Percentiles rank a stretch among this genome's conserved stretches.
Conservation (phyloP, 2,113 vertebrate species). For the Melierax canorus region DNA sequence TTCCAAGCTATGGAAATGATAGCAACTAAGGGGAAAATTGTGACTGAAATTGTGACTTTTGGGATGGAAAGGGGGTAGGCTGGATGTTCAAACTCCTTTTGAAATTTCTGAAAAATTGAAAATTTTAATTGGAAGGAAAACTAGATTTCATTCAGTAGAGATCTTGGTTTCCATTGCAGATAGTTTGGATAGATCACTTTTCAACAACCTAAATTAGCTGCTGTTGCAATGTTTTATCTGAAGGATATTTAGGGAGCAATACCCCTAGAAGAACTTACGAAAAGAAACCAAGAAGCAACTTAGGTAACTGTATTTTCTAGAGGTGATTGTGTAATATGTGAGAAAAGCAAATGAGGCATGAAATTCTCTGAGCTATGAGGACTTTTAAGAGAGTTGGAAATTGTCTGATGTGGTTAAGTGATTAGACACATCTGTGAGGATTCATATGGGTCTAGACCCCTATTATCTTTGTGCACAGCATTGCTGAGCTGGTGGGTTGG, state of each 20-base stretch:
- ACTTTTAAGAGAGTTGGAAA: not conserved
- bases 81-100: not conserved
- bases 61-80: not conserved
- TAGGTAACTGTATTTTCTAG: not conserved
- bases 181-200: not conserved
- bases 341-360: not conserved
- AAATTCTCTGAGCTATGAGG: not conserved
- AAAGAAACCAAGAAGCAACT: not conserved
- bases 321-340: not conserved
- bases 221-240: not conserved
- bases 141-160: not conserved
- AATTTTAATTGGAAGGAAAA: not conserved
- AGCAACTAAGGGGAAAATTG: not conserved
- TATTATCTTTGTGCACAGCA: not conserved
- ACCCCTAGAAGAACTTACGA: not conserved
- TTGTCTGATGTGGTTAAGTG: not conserved
- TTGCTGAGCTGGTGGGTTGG: not conserved
- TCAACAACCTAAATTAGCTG: not conserved
- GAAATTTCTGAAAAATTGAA: not conserved
- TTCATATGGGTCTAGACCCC: not conserved
- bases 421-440: not conserved
- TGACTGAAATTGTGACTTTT: not conserved
- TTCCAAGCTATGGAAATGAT: not conserved
- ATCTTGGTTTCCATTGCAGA: not conserved
- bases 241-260: not conserved